Base-by-base conservation (phyloP, 1,140 invertebrate species). In the Ladona fulva region DNA sequence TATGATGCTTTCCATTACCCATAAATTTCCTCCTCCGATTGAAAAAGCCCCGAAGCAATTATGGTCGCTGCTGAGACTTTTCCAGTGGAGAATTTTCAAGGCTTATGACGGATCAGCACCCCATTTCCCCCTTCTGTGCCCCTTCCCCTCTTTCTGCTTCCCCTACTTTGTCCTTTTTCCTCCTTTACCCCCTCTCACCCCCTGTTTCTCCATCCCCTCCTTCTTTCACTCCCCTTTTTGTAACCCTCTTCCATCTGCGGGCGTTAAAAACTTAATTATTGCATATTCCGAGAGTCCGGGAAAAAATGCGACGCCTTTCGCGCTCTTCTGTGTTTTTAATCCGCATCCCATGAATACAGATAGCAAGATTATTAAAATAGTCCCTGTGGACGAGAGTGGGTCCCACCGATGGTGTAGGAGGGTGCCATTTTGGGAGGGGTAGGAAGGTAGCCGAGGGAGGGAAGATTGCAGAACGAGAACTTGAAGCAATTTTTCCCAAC, bases 241-340 rank as follows among this genome's bases (percentile, higher is more conserved):
- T 12, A 66, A 5, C 52, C 52, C 52, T 66, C n/a, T 22, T 66
- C 52, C 52, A 66, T 66, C 52, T 66, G 52, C 52, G 52, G 52
- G 52, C 52, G 52, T 66, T 66, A 66, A 66, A 66, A 66, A 66
- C 52, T 66, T 66, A 66, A 66, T 66, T 66, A 66, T 66, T 66
- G 52, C 52, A 66, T 66, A 66, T 66, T 66, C 52, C n/a, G 52
- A 66, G 52, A 16, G n/a, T 19, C 14, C 52, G 52, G 14, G 12
- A 22, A 66, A 66, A 66, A 66, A 66, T 66, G 52, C 1, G 52
- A 3, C 12, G 52, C n/a, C 52, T 66, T 12, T 66, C 52, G 14
- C 52, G 14, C 52, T 66, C 52, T 66, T 66, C 16, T 66, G 52
- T 66, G 52, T 66, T 66, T 66, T 66, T 66, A 66, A 66, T 66